Evolutionary conservation across 2,113 vertebrate genomes (phyloP), one percentile per base, ranked within the genome.

Genomic region (Tychaedon coryphoeus): DNA sequence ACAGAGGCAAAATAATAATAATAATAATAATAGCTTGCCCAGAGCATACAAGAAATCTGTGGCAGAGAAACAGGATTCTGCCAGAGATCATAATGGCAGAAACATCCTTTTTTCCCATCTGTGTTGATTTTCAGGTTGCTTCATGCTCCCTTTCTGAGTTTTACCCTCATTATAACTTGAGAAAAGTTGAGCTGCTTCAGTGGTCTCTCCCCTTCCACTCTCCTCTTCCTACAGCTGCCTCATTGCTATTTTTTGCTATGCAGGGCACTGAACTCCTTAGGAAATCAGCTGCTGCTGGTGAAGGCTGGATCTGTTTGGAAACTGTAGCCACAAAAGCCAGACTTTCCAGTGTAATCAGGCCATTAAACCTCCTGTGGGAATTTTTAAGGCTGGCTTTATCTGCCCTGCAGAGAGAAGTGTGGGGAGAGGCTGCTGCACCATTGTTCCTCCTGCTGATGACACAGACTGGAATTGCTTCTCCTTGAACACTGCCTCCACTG

Each of bases 321-420:
- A 78, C 20, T 42, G 29, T 36, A 77, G 72, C 79, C 67, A 54
- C 72, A 54, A 73, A 94, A 93, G 60, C 71, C 85, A 82, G 70
- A 65, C 22, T 92, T 67, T 86, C 51, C 67, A 62, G 88, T 77
- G 72, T 73, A 77, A 80, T 56, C 40, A 36, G 47, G 58, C 75
- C 51, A 47, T 57, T 90, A 83, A 88, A 54, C 24, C 51, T 76
- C 34, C 72, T 73, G 78, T 50, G 76, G 92, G 89, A 92, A 42
- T 77, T 66, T 65, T 77, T 54, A 62, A 83, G 78, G 56, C 82
- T 71, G 86, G 9, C 76, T 92, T 83, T 88, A 70, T 86, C 92
- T 86, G 69, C 61, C 88, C 47, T 66, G 64, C 67, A 73, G 90
- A 87, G 74, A 64, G 70, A n/a, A 81, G 71, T 26, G 17, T 5